These are phyloP conservation scores for Calliphora vomitoria DNA, from an alignment of 2,888 invertebrate species.

Conservation along the genomic window DNA sequence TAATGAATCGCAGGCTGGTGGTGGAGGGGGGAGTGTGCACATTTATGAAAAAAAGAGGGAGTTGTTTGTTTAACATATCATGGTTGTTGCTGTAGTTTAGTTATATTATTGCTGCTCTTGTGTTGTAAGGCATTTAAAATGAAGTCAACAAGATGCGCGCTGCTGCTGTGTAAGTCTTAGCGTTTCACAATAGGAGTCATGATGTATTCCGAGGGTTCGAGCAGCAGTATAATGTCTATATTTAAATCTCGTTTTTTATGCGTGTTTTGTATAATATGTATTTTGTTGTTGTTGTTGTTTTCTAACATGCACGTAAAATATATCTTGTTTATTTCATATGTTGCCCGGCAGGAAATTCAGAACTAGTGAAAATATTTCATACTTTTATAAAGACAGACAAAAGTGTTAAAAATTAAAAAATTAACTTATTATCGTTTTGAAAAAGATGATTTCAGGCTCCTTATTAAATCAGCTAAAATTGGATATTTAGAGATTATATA, in stretches of 20 bases:
- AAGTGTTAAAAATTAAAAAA: too few relatives aligned
- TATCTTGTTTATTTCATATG: constrained; percentile 43
- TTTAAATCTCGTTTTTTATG: constrained; percentile 40
- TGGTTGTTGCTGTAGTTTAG: constrained; percentile 34
- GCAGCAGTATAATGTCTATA: constrained; percentile 40
- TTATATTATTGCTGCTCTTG: constrained; percentile 38
- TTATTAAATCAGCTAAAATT: too few relatives aligned
- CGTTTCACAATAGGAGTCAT: constrained; percentile 38
- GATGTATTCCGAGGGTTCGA: constrained; percentile 28
- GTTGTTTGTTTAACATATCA: constrained; percentile 44
- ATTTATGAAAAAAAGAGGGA: constrained; percentile 28
- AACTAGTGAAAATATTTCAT: background rate
- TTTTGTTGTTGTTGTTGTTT: constrained; percentile 42
- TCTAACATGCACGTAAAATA: constrained; percentile 38
- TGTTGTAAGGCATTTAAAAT: constrained; percentile 60
- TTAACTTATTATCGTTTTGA: too few relatives aligned
- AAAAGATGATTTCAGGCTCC: too few relatives aligned
- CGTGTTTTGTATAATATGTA: constrained; percentile 26
- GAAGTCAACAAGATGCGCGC: constrained; percentile 68
- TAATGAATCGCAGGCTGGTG: background rate
- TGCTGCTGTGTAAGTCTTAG: constrained; percentile 41
- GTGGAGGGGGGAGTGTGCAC: background rate
- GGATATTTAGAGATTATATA: too few relatives aligned
- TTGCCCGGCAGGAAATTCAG: constrained; percentile 15
- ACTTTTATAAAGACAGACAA: too few relatives aligned